These are phyloP conservation scores for Eurypyga helias DNA, from an alignment of 2,113 vertebrate genomes.

Conservation along the genomic window DNA sequence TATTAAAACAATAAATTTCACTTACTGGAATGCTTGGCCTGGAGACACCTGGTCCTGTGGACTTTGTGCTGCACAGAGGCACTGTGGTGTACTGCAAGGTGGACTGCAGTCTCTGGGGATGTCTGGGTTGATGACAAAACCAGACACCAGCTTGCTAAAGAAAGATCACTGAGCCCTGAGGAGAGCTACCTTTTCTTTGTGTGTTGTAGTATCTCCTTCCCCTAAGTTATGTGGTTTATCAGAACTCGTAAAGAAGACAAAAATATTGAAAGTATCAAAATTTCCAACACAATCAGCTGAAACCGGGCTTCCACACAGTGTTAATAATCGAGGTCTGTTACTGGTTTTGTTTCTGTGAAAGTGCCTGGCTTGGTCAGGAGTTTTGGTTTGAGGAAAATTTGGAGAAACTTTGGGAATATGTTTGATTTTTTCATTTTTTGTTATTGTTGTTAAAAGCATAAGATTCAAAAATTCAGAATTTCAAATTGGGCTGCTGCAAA, in stretches of 20 bases:
- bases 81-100: neutral
- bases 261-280: neutral
- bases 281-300: neutral
- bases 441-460: neutral
- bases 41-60: neutral
- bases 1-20: constrained; percentile 42
- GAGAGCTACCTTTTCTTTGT: neutral
- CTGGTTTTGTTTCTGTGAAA: neutral
- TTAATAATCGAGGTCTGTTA: neutral
- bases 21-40: neutral
- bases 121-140: neutral
- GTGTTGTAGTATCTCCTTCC: neutral
- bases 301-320: neutral
- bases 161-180: neutral
- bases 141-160: neutral
- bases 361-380: neutral
- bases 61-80: neutral
- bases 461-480: neutral
- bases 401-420: neutral
- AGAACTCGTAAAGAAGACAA: neutral
- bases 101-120: neutral
- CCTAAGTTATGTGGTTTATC: neutral
- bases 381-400: neutral
- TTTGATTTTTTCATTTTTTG: neutral
- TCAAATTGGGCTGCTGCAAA: neutral